Evolutionary conservation across 2,888 invertebrate genomes (phyloP).

Genomic region (Ligdia adustata): DNA sequence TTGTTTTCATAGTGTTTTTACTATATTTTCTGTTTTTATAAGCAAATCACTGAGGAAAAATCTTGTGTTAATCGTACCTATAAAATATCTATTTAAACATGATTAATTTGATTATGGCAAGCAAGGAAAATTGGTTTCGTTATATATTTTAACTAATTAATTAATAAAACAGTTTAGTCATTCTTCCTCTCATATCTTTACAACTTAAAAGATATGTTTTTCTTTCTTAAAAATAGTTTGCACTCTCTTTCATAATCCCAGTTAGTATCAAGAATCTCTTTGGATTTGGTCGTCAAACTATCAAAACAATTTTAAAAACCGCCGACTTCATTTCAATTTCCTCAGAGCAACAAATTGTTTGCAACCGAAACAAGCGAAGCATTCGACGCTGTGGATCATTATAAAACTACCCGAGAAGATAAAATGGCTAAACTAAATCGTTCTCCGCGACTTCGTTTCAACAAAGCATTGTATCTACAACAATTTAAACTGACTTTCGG

Average conservation of each 20-base stretch:
- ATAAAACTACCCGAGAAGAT: constrained; percentile 23
- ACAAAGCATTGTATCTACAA: constrained; percentile 40
- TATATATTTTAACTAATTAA: no score
- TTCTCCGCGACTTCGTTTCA: constrained; percentile 23
- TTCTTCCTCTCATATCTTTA: no score
- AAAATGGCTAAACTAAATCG: constrained; percentile 28
- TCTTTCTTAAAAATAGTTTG: no score
- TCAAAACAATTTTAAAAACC: not conserved
- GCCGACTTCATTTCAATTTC: constrained; percentile 1
- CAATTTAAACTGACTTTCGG: constrained; percentile 48
- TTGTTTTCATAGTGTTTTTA: constrained; percentile 2
- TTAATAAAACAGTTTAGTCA: no score
- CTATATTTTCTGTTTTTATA: not conserved
- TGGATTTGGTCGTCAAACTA: not conserved
- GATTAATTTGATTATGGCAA: no score
- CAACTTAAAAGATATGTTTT: no score
- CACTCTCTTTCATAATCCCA: no score
- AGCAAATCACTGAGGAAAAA: no score
- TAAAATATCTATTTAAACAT: no score
- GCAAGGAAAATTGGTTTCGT: no score
- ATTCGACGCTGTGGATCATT: constrained; percentile 21
- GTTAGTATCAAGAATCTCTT: no score
- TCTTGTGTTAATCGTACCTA: no score
- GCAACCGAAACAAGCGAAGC: constrained; percentile 12
- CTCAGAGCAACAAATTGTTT: not conserved